Percentiles rank a stretch among this genome's conserved stretches.
Conservation (phyloP, 1,140 invertebrate genomes). For the Rhopalosiphum padi region DNA sequence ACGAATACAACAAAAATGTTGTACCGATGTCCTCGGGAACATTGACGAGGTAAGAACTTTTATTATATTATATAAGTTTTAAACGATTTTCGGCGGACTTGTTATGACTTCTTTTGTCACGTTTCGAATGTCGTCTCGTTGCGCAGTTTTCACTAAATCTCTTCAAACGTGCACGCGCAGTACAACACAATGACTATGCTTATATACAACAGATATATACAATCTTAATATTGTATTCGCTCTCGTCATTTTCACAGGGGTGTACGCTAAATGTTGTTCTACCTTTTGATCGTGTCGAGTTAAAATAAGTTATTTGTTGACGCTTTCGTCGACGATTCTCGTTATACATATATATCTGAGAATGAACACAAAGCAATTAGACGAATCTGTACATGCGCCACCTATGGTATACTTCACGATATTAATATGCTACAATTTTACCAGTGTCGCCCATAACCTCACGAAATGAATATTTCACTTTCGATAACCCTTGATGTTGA, state of each 20-base stretch:
- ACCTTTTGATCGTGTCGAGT: not conserved
- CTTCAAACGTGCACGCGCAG: not conserved
- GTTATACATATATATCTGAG: not conserved
- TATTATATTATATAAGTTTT: not conserved
- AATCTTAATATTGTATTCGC: not conserved
- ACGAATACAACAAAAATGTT: not conserved
- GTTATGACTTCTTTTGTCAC: conserved; percentile 1
- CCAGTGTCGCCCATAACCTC: too few relatives aligned
- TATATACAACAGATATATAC: not conserved
- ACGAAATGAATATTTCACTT: not conserved
- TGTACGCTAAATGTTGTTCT: not conserved
- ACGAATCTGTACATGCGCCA: too few relatives aligned
- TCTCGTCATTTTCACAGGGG: not conserved
- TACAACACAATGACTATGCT: not conserved
- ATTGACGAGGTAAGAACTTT: not conserved
- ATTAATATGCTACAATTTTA: too few relatives aligned
- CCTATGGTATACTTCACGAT: too few relatives aligned
- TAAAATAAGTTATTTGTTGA: not conserved
- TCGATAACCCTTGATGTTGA: not conserved
- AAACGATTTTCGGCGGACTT: not conserved
- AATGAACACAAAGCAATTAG: too few relatives aligned
- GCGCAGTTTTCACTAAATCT: not conserved
- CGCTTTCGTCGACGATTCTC: not conserved
- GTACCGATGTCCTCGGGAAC: not conserved
- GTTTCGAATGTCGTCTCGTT: not conserved